Evolutionary conservation across 2,797 vertebrate species (phyloP).

Genomic region (Mormyrops boulengeri): DNA sequence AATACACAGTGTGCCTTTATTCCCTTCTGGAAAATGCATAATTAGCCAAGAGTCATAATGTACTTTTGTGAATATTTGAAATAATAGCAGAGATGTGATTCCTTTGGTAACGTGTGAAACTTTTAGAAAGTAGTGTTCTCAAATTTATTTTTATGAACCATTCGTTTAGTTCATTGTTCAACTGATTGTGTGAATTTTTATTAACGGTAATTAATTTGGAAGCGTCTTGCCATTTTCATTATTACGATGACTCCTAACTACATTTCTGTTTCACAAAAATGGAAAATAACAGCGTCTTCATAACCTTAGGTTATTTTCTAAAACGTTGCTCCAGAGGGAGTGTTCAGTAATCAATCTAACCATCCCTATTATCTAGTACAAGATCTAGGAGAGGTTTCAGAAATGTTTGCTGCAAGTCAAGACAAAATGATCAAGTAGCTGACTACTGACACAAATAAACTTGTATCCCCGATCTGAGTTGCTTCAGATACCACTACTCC

Average conservation of each 20-base stretch:
- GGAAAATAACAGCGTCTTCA: not conserved
- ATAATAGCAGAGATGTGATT: not conserved
- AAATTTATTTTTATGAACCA: not conserved
- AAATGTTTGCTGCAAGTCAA: not conserved
- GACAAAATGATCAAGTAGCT: not conserved
- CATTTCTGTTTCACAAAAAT: not conserved
- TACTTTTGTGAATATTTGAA: not conserved
- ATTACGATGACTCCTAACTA: not conserved
- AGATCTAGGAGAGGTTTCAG: not conserved
- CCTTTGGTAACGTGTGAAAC: not conserved
- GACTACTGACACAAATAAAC: not conserved
- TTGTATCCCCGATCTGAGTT: not conserved
- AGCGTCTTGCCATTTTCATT: not conserved
- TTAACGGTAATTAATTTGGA: not conserved
- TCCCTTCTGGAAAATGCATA: not conserved
- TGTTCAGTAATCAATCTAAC: not conserved
- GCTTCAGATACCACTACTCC: not conserved
- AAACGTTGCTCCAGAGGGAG: not conserved
- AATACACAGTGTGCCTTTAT: not conserved
- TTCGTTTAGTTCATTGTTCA: not conserved
- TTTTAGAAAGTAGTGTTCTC: not conserved
- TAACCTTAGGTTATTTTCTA: not conserved
- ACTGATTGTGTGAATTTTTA: not conserved
- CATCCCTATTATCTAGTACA: not conserved
- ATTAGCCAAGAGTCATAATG: not conserved